Conservation (phyloP, 2,113 vertebrate genomes). For the Synchiropus splendidus region DNA sequence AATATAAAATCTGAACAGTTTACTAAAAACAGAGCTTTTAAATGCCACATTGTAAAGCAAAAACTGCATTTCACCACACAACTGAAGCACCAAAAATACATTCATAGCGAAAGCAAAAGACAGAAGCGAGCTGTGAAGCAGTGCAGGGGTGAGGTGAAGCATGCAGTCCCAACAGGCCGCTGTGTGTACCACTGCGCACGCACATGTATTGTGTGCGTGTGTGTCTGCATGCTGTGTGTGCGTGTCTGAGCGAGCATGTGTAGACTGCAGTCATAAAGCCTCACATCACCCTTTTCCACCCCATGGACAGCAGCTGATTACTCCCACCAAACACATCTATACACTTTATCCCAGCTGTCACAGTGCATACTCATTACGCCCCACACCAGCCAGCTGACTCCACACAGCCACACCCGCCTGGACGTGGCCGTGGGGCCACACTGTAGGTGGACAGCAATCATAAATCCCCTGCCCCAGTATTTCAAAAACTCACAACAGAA, state of each 20-base stretch:
- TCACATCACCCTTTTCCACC: slow-evolving; percentile 64
- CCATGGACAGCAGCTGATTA: slow-evolving; percentile 68
- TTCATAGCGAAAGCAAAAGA: slow-evolving; percentile 17
- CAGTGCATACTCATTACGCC: slow-evolving; percentile 67
- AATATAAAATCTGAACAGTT: too few relatives aligned
- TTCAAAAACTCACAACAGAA: too few relatives aligned
- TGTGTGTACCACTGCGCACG: neutral
- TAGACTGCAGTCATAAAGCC: slow-evolving; percentile 65
- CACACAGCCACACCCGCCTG: slow-evolving; percentile 52
- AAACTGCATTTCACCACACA: neutral
- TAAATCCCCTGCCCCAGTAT: too few relatives aligned
- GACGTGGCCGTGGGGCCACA: slow-evolving; percentile 42
- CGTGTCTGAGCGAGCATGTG: slow-evolving; percentile 23
- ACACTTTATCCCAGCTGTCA: slow-evolving; percentile 71
- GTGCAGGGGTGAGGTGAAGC: slow-evolving; percentile 55
- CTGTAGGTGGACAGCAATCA: slow-evolving; percentile 7
- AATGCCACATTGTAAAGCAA: neutral
- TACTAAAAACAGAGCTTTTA: too few relatives aligned
- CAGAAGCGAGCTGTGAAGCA: slow-evolving; percentile 40
- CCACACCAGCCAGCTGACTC: slow-evolving; percentile 62
- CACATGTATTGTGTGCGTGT: slow-evolving; percentile 7
- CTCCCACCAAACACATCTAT: slow-evolving; percentile 70
- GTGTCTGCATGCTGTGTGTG: slow-evolving; percentile 20
- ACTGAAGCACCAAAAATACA: slow-evolving; percentile 12
- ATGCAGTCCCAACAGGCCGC: slow-evolving; percentile 51